These are phyloP conservation scores for Synergus itoensis DNA, from an alignment of 2,888 invertebrate genomes.

Conservation along the genomic window DNA sequence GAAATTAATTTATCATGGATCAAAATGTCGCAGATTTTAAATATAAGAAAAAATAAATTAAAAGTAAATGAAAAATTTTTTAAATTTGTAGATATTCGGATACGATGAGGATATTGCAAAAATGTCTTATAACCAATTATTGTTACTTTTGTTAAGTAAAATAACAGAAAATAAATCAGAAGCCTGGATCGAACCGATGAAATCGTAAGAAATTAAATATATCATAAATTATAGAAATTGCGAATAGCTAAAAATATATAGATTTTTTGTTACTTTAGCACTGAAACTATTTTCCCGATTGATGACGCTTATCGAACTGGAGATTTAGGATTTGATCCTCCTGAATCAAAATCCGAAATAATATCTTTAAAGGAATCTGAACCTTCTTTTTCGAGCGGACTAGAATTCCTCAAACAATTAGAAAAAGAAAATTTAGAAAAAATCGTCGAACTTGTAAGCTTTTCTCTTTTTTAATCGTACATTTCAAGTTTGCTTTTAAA, in stretches of 20 bases:
- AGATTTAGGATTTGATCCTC: slow-evolving; percentile 62
- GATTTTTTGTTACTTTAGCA: slow-evolving; percentile 35
- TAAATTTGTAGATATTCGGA: slow-evolving; percentile 31
- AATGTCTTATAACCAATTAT: slow-evolving; percentile 58
- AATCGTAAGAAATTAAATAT: slow-evolving; percentile 50
- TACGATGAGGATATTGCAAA: slow-evolving; percentile 51
- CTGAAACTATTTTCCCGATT: slow-evolving; percentile 52
- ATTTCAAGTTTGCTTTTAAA: too few relatives aligned
- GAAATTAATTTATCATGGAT: not conserved
- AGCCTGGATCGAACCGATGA: slow-evolving; percentile 28
- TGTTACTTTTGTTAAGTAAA: slow-evolving; percentile 53
- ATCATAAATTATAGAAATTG: slow-evolving; percentile 7
- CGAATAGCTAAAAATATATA: slow-evolving; percentile 44
- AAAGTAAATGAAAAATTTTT: not conserved
- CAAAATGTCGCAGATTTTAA: not conserved
- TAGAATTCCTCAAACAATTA: slow-evolving; percentile 19
- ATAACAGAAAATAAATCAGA: slow-evolving; percentile 50
- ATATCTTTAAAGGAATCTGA: not conserved
- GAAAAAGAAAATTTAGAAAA: slow-evolving; percentile 39
- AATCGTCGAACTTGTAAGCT: slow-evolving; percentile 42
- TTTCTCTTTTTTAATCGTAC: not conserved
- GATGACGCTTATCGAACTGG: slow-evolving; percentile 55
- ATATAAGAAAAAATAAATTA: not conserved
- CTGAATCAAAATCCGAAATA: slow-evolving; percentile 47
- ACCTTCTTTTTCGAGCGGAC: not conserved